Percentiles rank a stretch among this genome's conserved stretches.
Conservation (phyloP, 1,140 invertebrate species). For the Cotesia glomerata region DNA sequence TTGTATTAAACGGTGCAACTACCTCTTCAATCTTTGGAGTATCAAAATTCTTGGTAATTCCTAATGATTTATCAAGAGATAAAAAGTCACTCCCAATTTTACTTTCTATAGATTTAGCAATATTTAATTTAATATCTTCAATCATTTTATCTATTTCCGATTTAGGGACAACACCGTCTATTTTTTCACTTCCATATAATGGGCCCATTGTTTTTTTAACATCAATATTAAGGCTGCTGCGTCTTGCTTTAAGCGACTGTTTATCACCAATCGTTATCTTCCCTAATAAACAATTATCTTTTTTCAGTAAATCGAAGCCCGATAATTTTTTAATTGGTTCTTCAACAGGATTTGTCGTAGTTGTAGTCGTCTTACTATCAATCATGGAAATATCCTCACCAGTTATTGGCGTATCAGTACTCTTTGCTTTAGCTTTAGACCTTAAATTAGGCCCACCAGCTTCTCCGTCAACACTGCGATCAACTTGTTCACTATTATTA, state of each 20-base stretch:
- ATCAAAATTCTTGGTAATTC: conserved; percentile 52
- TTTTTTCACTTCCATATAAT: conserved; percentile 47
- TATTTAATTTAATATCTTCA: conserved; percentile 56
- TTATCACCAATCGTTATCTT: conserved; percentile 45
- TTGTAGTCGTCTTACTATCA: conserved; percentile 29
- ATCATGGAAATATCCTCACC: conserved; percentile 37
- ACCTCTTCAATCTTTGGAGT: conserved; percentile 56
- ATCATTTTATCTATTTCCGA: conserved; percentile 60
- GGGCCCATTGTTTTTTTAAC: conserved; percentile 54
- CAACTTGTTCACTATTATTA: conserved; percentile 51
- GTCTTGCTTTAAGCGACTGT: conserved; percentile 42
- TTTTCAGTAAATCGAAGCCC: conserved; percentile 42
- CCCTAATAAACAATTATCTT: conserved; percentile 44
- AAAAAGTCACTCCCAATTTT: conserved; percentile 57
- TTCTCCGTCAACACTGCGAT: conserved; percentile 32
- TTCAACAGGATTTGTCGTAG: conserved; percentile 25
- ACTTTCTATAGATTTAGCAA: conserved; percentile 56
- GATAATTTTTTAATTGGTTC: conserved; percentile 33
- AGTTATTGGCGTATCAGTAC: conserved; percentile 37
- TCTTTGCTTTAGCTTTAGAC: conserved; percentile 59
- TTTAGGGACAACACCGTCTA: conserved; percentile 42
- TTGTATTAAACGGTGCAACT: conserved; percentile 51
- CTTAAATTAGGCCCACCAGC: conserved; percentile 54
- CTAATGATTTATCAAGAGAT: conserved; percentile 46
- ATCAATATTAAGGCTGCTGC: conserved; percentile 57